A percentile compares a stretch with the other conserved stretches of the same genome.
These are phyloP conservation scores for Malthinus seriepunctatus DNA, from an alignment of 2,888 invertebrate species.

Conservation along the genomic window DNA sequence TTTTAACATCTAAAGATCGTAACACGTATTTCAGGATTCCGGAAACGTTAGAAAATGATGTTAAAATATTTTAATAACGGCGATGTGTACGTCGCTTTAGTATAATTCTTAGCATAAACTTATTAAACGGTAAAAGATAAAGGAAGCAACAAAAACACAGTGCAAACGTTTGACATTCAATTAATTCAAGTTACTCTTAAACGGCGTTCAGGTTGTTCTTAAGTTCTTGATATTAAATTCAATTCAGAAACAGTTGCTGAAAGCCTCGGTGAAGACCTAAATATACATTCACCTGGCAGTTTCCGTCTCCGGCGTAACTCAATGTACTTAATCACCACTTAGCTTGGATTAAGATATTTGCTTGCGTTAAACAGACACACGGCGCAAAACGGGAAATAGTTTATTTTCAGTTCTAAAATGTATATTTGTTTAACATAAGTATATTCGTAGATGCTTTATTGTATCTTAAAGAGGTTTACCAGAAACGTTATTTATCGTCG, in stretches of 20 bases:
- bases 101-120: too few relatives aligned
- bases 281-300: slow-evolving; percentile 29
- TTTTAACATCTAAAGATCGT: too few relatives aligned
- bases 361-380: slow-evolving; percentile 24
- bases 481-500: too few relatives aligned
- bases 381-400: slow-evolving; percentile 19
- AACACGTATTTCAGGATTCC: too few relatives aligned
- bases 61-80: too few relatives aligned
- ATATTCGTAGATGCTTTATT: slow-evolving; percentile 1
- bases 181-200: slow-evolving; percentile 19
- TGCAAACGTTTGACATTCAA: slow-evolving; percentile 15
- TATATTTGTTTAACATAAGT: slow-evolving; percentile 8
- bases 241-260: slow-evolving; percentile 13
- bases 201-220: slow-evolving; percentile 18
- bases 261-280: slow-evolving; percentile 22
- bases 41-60: too few relatives aligned
- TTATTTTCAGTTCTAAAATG: slow-evolving; percentile 20
- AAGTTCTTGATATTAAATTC: slow-evolving; percentile 18
- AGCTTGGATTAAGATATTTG: slow-evolving; percentile 30
- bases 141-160: slow-evolving; percentile 4
- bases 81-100: too few relatives aligned
- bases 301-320: slow-evolving; percentile 27
- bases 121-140: neutral
- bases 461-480: neutral
- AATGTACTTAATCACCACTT: slow-evolving; percentile 30